These are phyloP conservation scores for Dolichotis patagonum DNA, from an alignment of 2,113 vertebrate genomes.

Conservation along the genomic window DNA sequence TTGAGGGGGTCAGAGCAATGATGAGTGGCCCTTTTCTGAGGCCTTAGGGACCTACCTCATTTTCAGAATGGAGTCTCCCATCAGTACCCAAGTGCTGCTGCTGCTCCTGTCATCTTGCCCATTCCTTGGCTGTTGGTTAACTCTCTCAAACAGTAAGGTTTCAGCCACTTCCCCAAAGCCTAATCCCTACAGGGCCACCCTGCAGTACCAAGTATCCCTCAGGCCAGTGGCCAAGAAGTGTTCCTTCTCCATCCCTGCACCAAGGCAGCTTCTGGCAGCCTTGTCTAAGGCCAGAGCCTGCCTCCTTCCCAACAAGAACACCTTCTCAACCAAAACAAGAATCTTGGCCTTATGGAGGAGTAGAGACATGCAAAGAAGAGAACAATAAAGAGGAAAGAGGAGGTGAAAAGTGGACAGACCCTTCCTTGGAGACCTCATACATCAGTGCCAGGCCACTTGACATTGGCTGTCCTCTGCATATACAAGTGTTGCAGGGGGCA, in stretches of 20 bases:
- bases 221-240: background rate
- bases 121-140: background rate
- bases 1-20: background rate
- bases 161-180: background rate
- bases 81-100: background rate
- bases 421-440: background rate
- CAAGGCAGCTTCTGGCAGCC: background rate
- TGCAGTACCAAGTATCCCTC: background rate
- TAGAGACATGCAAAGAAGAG: background rate
- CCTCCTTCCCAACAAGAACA: background rate
- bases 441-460: background rate
- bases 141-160: background rate
- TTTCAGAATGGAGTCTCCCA: background rate
- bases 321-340: background rate
- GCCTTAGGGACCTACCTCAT: background rate
- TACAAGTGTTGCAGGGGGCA: background rate
- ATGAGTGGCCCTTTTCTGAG: slow-evolving; percentile 45
- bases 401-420: background rate
- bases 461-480: background rate
- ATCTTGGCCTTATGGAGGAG: background rate
- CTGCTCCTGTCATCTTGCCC: background rate
- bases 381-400: background rate
- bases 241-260: background rate
- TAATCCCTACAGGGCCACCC: background rate
- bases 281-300: background rate